Percentiles rank a stretch among this genome's conserved stretches.
phyloP scores from a whole-genome alignment of 1,140 invertebrate species.

The Bombus picipes region DNA sequence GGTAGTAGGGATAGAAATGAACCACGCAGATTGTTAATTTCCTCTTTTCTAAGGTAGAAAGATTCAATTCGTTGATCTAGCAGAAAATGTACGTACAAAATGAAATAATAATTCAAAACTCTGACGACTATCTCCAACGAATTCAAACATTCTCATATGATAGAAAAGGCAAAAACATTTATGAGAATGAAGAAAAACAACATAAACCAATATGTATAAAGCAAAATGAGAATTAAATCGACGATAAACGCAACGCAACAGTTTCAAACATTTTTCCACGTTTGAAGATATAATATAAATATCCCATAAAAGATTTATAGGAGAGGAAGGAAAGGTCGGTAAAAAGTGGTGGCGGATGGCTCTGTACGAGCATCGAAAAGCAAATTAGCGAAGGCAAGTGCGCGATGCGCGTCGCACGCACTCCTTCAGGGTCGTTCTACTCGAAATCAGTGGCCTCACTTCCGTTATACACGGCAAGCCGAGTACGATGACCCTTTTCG shows the following conservation, averaged over 20 bases:
- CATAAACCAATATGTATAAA: not conserved
- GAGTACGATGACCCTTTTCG: constrained; percentile 68
- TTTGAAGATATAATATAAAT: not conserved
- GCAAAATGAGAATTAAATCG: not conserved
- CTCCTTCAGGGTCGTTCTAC: constrained; percentile 64
- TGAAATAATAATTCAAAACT: too few relatives aligned
- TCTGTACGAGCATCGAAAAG: not conserved
- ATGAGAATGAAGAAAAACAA: not conserved
- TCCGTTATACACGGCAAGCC: constrained; percentile 56
- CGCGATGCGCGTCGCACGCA: not conserved
- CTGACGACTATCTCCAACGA: not conserved
- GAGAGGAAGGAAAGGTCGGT: too few relatives aligned
- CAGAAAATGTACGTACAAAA: too few relatives aligned
- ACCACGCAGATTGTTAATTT: too few relatives aligned
- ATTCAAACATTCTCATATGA: not conserved
- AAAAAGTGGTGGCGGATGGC: not conserved
- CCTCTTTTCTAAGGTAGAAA: too few relatives aligned
- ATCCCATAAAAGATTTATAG: too few relatives aligned
- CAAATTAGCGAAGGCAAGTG: constrained; percentile 33
- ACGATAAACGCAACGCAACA: not conserved
- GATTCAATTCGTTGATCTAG: too few relatives aligned
- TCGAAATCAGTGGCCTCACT: constrained; percentile 66
- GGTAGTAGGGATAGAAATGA: too few relatives aligned
- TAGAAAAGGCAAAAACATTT: not conserved
- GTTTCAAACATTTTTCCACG: not conserved